These are phyloP conservation scores for Actinia equina DNA, from an alignment of 64 coral and sea anemone species.

Conservation along the genomic window DNA sequence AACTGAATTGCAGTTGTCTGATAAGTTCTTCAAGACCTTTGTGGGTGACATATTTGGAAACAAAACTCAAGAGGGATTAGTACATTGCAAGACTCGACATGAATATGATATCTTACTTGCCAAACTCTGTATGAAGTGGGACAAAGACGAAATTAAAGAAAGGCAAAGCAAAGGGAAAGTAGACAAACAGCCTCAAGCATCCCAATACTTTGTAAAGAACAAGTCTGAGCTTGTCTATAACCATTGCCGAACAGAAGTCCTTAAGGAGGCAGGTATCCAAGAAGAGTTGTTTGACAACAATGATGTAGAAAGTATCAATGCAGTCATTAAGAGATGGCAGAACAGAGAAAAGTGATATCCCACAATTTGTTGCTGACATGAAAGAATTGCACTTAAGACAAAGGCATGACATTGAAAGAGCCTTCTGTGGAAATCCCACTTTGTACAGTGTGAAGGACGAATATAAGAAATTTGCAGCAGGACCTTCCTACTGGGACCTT, in stretches of 20 bases:
- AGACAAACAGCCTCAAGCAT: no score
- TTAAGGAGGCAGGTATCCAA: conserved; percentile 37
- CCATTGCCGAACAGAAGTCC: background rate
- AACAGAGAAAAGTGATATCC: background rate
- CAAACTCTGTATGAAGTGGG: background rate
- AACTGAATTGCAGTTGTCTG: background rate
- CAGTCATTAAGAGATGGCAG: conserved; percentile 34
- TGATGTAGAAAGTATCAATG: conserved; percentile 49
- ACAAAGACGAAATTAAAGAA: background rate
- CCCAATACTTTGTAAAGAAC: background rate
- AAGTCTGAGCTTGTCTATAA: background rate
- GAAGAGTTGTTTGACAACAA: conserved; percentile 55
- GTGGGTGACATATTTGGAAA: background rate
- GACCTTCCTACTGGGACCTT: background rate
- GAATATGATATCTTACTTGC: background rate
- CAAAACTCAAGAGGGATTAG: background rate
- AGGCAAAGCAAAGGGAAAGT: background rate
- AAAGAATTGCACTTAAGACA: background rate
- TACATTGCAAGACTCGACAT: background rate
- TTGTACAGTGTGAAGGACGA: background rate
- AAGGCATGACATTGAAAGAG: background rate
- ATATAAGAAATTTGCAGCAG: no score
- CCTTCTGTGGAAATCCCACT: background rate
- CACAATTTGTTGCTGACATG: background rate
- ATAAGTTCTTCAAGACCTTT: background rate